Conservation (phyloP, 2,113 vertebrate genomes). For the Cyprinodon brontotheroides region DNA sequence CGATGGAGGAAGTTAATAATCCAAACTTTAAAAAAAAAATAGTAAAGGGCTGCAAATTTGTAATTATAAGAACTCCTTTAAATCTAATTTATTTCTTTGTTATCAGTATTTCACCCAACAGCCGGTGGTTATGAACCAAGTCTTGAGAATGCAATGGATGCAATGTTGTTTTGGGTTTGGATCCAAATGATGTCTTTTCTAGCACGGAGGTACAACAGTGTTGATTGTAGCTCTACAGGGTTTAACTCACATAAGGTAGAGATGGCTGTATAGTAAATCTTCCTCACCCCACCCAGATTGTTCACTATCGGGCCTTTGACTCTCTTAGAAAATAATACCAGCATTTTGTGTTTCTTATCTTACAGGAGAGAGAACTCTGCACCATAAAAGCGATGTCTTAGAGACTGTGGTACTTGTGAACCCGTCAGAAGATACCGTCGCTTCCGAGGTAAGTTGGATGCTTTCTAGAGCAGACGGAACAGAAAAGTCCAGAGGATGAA, state of each 20-base stretch:
- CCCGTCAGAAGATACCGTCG: constrained; percentile 86
- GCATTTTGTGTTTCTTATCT: constrained; percentile 45
- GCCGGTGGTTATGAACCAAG: too few relatives aligned
- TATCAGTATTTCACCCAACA: background rate
- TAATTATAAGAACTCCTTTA: constrained; percentile 52
- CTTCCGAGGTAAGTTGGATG: constrained; percentile 84
- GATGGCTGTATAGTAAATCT: constrained; percentile 37
- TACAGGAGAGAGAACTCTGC: constrained; percentile 94
- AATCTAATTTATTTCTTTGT: constrained; percentile 42
- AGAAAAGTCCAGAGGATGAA: too few relatives aligned
- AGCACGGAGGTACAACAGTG: constrained; percentile 35
- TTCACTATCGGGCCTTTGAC: constrained; percentile 13
- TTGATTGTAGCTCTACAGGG: constrained; percentile 25
- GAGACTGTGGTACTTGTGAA: constrained; percentile 94
- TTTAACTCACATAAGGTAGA: constrained; percentile 44
- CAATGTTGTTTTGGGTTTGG: too few relatives aligned
- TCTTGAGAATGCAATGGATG: too few relatives aligned
- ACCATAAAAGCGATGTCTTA: constrained; percentile 90
- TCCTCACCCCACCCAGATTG: constrained; percentile 5
- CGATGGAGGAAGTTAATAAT: background rate
- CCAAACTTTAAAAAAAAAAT: background rate
- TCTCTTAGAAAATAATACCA: background rate
- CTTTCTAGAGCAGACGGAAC: background rate
- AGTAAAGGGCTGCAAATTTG: background rate
- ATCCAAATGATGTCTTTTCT: constrained; percentile 24